A percentile compares a stretch with the other conserved stretches of the same genome.
Evolutionary conservation across 2,113 vertebrate species (phyloP).

Genomic region (Trochalopteron elliotii): DNA sequence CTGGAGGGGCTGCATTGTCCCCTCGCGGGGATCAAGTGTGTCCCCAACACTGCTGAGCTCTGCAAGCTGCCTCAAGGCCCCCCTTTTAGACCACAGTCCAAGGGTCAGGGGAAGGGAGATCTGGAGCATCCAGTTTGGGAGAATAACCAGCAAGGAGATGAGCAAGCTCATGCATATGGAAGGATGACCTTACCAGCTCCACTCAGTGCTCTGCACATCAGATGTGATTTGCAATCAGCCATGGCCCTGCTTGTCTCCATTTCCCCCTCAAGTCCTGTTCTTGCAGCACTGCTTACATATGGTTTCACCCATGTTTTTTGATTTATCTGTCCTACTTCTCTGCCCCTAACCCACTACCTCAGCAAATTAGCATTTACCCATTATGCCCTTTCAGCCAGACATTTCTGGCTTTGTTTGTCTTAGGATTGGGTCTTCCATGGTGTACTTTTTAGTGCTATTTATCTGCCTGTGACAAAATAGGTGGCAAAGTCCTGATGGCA

Average conservation of each 20-base stretch:
- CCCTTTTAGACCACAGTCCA: neutral
- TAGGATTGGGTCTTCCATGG: neutral
- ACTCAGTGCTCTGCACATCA: neutral
- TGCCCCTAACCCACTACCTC: neutral
- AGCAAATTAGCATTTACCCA: neutral
- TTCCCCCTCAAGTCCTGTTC: constrained; percentile 40
- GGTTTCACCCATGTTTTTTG: neutral
- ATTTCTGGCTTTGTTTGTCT: neutral
- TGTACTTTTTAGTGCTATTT: neutral
- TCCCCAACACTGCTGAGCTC: neutral
- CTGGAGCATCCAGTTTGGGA: neutral
- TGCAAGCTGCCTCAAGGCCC: neutral
- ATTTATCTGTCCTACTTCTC: neutral
- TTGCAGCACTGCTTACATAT: neutral
- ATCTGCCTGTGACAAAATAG: neutral
- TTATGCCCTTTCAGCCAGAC: neutral
- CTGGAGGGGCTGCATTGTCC: neutral
- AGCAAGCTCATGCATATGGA: constrained; percentile 54
- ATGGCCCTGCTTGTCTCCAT: neutral
- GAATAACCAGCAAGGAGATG: neutral
- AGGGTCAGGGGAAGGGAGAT: neutral
- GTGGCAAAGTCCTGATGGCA: neutral
- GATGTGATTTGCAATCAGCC: constrained; percentile 40
- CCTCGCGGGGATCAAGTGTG: accelerated
- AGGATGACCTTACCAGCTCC: constrained; percentile 42